Percentiles rank a stretch among this genome's conserved stretches.
These are phyloP conservation scores for Spongia lamella DNA, from an alignment of 37 sponge, comb jelly and placozoan species.

Conservation along the genomic window DNA sequence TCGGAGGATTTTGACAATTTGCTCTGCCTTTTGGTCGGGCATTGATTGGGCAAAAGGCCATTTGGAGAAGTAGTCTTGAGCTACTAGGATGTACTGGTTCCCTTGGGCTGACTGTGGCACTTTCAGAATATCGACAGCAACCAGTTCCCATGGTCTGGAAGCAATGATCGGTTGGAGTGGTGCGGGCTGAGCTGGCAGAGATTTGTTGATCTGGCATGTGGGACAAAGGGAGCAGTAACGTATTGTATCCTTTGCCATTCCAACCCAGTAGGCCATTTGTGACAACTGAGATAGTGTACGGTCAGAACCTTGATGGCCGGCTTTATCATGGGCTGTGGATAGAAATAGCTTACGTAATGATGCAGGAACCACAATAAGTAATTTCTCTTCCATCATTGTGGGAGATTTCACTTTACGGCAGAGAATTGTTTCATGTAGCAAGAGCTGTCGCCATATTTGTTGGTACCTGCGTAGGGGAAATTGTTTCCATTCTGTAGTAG, in stretches of 20 bases:
- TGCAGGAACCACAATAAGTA: too few relatives aligned
- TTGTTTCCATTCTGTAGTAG: too few relatives aligned
- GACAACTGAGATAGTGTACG: not conserved
- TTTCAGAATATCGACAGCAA: slow-evolving; percentile 7
- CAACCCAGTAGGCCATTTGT: slow-evolving; percentile 19
- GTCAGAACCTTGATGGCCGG: slow-evolving; percentile 5
- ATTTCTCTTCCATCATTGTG: too few relatives aligned
- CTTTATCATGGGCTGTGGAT: slow-evolving; percentile 4
- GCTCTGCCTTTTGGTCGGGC: slow-evolving; percentile 12
- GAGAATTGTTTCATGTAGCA: too few relatives aligned
- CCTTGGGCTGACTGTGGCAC: slow-evolving; percentile 4
- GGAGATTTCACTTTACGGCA: too few relatives aligned
- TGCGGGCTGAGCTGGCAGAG: not conserved
- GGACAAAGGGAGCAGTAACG: not conserved
- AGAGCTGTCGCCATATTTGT: too few relatives aligned
- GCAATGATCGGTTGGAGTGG: slow-evolving; percentile 13
- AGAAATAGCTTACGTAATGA: too few relatives aligned
- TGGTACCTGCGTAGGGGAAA: too few relatives aligned
- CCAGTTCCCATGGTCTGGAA: slow-evolving; percentile 12
- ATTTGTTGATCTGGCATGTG: slow-evolving; percentile 3
- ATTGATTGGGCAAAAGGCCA: slow-evolving; percentile 3
- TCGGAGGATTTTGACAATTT: too few relatives aligned
- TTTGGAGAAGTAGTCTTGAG: slow-evolving; percentile 17
- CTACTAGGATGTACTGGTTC: too few relatives aligned
- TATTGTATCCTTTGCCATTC: not conserved